A percentile compares a stretch with the other conserved stretches of the same genome.
phyloP scores from a whole-genome alignment of 2,113 vertebrate species.

The Daubentonia madagascariensis region DNA sequence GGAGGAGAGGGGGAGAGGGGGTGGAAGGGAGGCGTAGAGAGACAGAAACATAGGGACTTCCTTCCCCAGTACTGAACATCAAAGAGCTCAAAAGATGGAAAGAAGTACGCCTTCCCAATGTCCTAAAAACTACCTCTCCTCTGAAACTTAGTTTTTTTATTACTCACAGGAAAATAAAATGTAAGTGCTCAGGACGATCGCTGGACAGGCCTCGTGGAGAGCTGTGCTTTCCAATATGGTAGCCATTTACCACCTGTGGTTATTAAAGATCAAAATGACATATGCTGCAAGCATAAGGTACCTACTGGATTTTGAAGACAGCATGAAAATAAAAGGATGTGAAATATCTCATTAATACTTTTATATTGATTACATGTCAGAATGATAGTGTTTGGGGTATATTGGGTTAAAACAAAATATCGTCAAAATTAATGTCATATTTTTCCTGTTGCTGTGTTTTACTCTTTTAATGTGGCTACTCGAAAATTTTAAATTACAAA shows the following conservation, averaged over 20 bases:
- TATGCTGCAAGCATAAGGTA: fast-evolving
- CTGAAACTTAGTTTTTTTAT: neutral
- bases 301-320: neutral
- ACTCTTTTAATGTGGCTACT: neutral
- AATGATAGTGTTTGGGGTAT: neutral
- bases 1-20: neutral
- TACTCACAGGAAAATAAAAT: neutral
- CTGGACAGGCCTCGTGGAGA: fast-evolving
- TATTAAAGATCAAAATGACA: no score
- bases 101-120: no score
- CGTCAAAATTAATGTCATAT: neutral
- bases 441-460: neutral
- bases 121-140: no score
- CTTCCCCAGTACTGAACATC: neutral
- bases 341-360: neutral
- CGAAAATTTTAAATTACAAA: fast-evolving
- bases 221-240: fast-evolving
- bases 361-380: neutral
- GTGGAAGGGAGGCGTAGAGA: no score
- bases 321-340: neutral
- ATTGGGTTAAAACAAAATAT: neutral
- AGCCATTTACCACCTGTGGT: neutral
- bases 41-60: neutral
- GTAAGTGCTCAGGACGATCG: fast-evolving
- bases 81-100: neutral